Conservation (phyloP, 1,140 invertebrate species). For the Drosophila dunni region DNA sequence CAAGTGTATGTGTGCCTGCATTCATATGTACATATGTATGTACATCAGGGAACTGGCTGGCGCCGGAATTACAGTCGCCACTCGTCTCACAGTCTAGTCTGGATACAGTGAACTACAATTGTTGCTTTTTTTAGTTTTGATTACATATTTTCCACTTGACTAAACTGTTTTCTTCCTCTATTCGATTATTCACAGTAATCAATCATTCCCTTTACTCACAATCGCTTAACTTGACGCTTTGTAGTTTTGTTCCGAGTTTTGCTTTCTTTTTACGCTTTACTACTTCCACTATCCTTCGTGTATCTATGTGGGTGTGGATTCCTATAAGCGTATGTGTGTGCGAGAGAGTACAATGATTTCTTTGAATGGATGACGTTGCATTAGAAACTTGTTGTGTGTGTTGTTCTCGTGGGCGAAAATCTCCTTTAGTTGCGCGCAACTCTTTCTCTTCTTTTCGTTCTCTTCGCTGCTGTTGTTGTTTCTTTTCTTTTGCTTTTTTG, state of each 20-base stretch:
- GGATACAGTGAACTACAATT: too few relatives aligned
- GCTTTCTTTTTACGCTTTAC: slow-evolving; percentile 26
- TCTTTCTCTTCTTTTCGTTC: slow-evolving; percentile 17
- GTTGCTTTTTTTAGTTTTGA: too few relatives aligned
- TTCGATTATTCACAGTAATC: slow-evolving; percentile 42
- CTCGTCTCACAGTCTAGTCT: slow-evolving; percentile 1
- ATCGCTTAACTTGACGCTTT: slow-evolving; percentile 33
- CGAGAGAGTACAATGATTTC: slow-evolving; percentile 54
- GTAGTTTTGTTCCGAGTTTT: slow-evolving; percentile 24
- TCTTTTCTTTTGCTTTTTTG: slow-evolving; percentile 52
- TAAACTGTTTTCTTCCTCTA: too few relatives aligned
- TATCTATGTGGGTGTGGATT: neutral
- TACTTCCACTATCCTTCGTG: slow-evolving; percentile 17
- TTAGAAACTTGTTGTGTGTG: slow-evolving; percentile 70
- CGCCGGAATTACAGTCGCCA: slow-evolving; percentile 3
- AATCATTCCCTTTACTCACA: slow-evolving; percentile 12
- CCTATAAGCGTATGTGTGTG: slow-evolving; percentile 1
- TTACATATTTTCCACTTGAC: too few relatives aligned
- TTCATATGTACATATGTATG: slow-evolving; percentile 2
- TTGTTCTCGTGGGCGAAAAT: slow-evolving; percentile 28
- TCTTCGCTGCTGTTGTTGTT: slow-evolving; percentile 23
- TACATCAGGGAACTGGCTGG: slow-evolving; percentile 1
- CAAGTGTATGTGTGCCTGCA: slow-evolving; percentile 31
- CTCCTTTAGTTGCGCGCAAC: slow-evolving; percentile 18
- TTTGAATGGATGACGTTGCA: slow-evolving; percentile 76